phyloP scores from a whole-genome alignment of 2,888 invertebrate species.

The Helobdella robusta region DNA sequence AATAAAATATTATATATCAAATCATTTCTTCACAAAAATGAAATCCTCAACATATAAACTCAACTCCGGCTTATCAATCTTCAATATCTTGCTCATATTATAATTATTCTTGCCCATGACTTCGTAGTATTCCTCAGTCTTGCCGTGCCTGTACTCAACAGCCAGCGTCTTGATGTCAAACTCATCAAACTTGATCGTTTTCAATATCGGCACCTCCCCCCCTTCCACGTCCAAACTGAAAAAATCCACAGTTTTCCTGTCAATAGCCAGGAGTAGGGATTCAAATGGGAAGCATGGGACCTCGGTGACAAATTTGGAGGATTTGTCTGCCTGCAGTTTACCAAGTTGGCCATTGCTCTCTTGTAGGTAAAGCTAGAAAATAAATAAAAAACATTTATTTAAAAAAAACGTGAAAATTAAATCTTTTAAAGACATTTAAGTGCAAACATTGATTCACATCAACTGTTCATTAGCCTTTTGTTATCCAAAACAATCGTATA shows the following conservation, averaged over 20 bases:
- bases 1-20: background rate
- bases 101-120: slow-evolving; percentile 21
- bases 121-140: background rate
- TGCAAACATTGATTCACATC: too few species aligned
- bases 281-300: slow-evolving; percentile 76
- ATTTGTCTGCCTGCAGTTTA: too few species aligned
- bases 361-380: too few species aligned
- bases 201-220: slow-evolving; percentile 54
- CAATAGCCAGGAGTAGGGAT: slow-evolving; percentile 68
- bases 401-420: too few species aligned
- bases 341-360: too few species aligned
- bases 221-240: slow-evolving; percentile 60
- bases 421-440: too few species aligned
- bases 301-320: background rate
- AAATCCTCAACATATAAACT: slow-evolving; percentile 22
- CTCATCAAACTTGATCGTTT: slow-evolving; percentile 56
- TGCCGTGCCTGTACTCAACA: slow-evolving; percentile 25
- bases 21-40: slow-evolving; percentile 17
- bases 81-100: background rate
- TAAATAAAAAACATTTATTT: too few species aligned
- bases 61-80: background rate
- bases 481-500: too few species aligned
- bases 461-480: too few species aligned
- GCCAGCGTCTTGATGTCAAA: slow-evolving; percentile 26
- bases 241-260: slow-evolving; percentile 61